phyloP scores from a whole-genome alignment of 1,140 invertebrate species.

The Micrasema minimum region DNA sequence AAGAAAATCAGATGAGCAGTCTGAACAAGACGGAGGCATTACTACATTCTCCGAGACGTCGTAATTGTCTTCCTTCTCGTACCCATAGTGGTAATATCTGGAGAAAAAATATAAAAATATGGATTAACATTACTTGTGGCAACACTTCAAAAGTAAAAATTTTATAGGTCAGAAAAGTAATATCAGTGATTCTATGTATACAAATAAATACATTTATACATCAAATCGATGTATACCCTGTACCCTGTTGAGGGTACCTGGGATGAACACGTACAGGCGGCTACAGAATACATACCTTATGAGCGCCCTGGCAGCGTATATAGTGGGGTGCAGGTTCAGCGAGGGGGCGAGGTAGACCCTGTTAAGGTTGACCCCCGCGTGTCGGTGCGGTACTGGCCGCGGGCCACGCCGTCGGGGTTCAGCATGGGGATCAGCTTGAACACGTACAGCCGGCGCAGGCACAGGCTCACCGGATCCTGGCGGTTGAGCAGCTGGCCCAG shows the following conservation, averaged over 20 bases:
- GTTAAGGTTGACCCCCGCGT: conserved; percentile 89
- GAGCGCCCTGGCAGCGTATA: conserved; percentile 83
- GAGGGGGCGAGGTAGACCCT: conserved; percentile 85
- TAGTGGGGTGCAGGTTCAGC: conserved; percentile 80
- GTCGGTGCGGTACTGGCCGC: conserved; percentile 91
- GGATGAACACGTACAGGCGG: too few relatives aligned
- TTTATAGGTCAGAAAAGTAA: too few relatives aligned
- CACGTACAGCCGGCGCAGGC: conserved; percentile 81
- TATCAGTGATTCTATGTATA: too few relatives aligned
- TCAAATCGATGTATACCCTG: too few relatives aligned
- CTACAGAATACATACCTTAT: conserved; percentile 76
- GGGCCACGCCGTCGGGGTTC: conserved; percentile 92
- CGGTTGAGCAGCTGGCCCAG: conserved; percentile 81
- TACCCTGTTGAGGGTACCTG: too few relatives aligned
- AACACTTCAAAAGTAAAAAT: too few relatives aligned
- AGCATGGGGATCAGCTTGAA: conserved; percentile 94
- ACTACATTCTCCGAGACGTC: conserved; percentile 31
- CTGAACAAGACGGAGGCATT: conserved; percentile 25
- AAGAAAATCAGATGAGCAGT: conserved; percentile 27
- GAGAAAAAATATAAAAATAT: too few relatives aligned
- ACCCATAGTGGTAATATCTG: conserved; percentile 69
- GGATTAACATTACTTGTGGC: too few relatives aligned
- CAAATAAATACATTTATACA: too few relatives aligned
- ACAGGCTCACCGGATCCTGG: conserved; percentile 78
- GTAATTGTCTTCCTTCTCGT: conserved; percentile 61